These are phyloP conservation scores for Zosterops hypoxanthus DNA, from an alignment of 2,113 vertebrate genomes.

Conservation along the genomic window DNA sequence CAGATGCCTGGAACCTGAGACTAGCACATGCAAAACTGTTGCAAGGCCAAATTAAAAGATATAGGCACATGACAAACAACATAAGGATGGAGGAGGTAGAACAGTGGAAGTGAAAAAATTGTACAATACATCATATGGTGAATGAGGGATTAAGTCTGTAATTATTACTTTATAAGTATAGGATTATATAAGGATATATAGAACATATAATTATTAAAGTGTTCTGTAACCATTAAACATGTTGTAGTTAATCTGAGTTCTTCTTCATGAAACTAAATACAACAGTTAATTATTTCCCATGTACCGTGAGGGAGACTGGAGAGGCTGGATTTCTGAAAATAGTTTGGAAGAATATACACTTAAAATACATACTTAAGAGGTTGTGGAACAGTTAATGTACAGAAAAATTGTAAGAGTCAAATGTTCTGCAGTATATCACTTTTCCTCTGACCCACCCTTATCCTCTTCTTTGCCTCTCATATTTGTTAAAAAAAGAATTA, in stretches of 20 bases:
- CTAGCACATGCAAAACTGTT: not conserved
- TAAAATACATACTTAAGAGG: not conserved
- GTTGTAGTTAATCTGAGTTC: not conserved
- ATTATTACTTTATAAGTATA: not conserved
- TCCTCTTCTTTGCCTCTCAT: not conserved
- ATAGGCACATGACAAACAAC: not conserved
- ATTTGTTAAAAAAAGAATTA: not conserved
- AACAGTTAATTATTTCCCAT: not conserved
- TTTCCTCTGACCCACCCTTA: not conserved
- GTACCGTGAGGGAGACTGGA: not conserved
- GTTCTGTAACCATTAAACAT: not conserved
- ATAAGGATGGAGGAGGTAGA: not conserved
- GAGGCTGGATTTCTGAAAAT: not conserved
- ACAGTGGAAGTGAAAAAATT: not conserved
- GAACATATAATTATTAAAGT: not conserved
- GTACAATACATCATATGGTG: not conserved
- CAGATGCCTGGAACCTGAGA: not conserved
- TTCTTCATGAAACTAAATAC: not conserved
- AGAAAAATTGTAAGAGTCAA: not conserved
- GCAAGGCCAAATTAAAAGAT: not conserved
- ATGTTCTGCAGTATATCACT: not conserved
- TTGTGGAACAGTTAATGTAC: not conserved
- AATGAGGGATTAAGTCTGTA: not conserved
- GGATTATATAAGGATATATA: not conserved
- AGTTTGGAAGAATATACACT: not conserved